Conservation (phyloP, 2,797 vertebrate genomes). For the Lepidocolaptes lacrymiger region DNA sequence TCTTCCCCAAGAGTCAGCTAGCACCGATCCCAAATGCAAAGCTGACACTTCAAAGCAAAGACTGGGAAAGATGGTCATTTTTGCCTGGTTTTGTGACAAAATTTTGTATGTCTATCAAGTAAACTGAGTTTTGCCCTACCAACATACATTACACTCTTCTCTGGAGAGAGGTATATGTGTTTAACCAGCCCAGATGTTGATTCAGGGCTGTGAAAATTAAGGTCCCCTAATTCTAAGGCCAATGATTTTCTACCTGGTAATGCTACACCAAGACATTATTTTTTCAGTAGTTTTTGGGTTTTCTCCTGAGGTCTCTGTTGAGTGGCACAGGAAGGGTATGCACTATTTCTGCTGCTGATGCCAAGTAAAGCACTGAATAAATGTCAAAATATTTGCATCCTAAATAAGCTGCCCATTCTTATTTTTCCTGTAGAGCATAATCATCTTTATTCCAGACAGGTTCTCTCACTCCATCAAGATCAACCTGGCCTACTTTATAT, state of each 20-base stretch:
- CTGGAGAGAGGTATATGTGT: not conserved
- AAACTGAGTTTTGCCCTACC: not conserved
- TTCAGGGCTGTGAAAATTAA: not conserved
- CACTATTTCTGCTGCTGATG: not conserved
- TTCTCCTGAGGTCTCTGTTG: not conserved
- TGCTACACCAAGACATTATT: not conserved
- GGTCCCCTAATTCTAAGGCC: not conserved
- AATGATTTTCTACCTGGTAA: not conserved
- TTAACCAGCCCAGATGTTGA: not conserved
- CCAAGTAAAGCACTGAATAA: slow-evolving; percentile 15
- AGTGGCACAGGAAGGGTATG: not conserved
- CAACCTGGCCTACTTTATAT: slow-evolving; percentile 36
- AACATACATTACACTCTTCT: not conserved
- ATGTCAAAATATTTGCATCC: slow-evolving; percentile 55
- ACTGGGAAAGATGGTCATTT: not conserved
- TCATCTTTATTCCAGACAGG: slow-evolving; percentile 38
- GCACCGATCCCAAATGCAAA: not conserved
- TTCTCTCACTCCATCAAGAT: slow-evolving; percentile 50
- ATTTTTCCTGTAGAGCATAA: not conserved
- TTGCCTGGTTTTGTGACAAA: not conserved
- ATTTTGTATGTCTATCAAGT: not conserved
- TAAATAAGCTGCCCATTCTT: slow-evolving; percentile 38
- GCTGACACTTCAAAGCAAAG: not conserved
- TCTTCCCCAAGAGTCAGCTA: not conserved
- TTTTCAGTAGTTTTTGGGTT: not conserved